A percentile compares a stretch with the other conserved stretches of the same genome.
phyloP scores from a whole-genome alignment of 2,113 vertebrate genomes.

The Malurus cyaneus region DNA sequence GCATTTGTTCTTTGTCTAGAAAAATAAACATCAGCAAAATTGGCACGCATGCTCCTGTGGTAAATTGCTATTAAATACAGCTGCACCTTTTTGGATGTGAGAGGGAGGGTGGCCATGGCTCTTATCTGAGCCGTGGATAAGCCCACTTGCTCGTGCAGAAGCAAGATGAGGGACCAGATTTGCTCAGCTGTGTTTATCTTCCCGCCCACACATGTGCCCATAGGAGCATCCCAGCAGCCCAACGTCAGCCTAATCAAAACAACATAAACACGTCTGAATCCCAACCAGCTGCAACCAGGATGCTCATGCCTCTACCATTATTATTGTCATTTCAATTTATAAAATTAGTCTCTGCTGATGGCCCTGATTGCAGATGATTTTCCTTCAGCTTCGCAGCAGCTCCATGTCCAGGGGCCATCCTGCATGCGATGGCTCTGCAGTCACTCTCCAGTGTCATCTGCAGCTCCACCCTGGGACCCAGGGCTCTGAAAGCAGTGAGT shows the following conservation, averaged over 20 bases:
- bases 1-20: not conserved
- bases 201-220: not conserved
- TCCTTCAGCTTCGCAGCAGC: not conserved
- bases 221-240: not conserved
- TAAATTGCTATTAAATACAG: not conserved
- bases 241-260: conserved; percentile 14
- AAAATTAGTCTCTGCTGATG: not conserved
- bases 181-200: conserved; percentile 59
- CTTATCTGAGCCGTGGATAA: not conserved
- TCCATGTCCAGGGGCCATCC: fast-evolving
- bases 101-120: not conserved
- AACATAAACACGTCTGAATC: not conserved
- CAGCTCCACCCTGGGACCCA: fast-evolving
- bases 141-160: not conserved
- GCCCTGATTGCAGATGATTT: not conserved
- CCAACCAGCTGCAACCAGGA: not conserved
- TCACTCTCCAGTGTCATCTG: fast-evolving
- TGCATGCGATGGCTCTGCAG: fast-evolving
- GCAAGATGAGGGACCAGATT: conserved; percentile 9
- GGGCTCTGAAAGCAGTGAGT: not conserved
- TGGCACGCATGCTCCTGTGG: not conserved
- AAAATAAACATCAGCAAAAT: not conserved
- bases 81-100: not conserved
- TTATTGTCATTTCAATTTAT: not conserved
- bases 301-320: not conserved